Evolutionary conservation across 2,797 vertebrate genomes (phyloP).

Genomic region (Channa striata): DNA sequence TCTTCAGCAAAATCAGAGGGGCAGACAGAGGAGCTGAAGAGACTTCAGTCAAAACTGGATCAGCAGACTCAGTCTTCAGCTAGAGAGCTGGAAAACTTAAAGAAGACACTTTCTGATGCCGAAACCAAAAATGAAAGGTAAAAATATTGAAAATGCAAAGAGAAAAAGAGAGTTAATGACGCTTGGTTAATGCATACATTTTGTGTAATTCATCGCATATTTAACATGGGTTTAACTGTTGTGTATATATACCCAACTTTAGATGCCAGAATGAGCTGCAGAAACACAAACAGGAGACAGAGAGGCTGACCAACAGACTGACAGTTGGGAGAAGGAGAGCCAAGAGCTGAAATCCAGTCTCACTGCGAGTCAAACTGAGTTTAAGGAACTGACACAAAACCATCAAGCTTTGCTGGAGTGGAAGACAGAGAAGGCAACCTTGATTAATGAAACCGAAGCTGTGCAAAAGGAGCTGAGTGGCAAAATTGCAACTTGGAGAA

Average conservation of each 20-base stretch:
- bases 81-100: constrained; percentile 82
- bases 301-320: constrained; percentile 81
- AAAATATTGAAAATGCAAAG: background rate
- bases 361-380: constrained; percentile 81
- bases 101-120: constrained; percentile 82
- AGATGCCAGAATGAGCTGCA: constrained; percentile 84
- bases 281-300: constrained; percentile 84
- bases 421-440: constrained; percentile 87
- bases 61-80: constrained; percentile 79
- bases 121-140: constrained; percentile 85
- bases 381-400: constrained; percentile 81
- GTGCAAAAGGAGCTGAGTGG: constrained; percentile 84
- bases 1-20: constrained; percentile 84
- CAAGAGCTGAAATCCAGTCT: constrained; percentile 79
- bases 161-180: background rate
- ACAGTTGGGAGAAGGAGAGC: constrained; percentile 78
- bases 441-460: constrained; percentile 80
- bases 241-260: constrained; percentile 1
- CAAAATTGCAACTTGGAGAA: constrained; percentile 84
- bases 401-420: constrained; percentile 82
- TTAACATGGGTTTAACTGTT: background rate
- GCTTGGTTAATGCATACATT: background rate
- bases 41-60: constrained; percentile 85
- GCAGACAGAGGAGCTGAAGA: constrained; percentile 85
- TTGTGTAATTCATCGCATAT: background rate